Base-by-base conservation (phyloP, 2,113 vertebrate genomes). In the Amphiprion ocellaris region DNA sequence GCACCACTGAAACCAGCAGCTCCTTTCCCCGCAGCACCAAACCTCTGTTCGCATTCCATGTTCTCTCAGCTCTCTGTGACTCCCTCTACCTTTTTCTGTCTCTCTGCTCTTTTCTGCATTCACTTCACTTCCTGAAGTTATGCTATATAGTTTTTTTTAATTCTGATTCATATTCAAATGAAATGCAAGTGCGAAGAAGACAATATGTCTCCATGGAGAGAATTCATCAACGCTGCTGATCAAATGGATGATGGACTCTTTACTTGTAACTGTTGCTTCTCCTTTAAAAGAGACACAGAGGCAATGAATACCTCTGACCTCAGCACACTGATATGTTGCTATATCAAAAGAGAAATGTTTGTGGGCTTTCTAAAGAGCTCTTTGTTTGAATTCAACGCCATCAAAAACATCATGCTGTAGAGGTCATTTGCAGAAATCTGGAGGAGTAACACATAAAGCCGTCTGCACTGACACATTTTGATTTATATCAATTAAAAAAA, bases 1-100 rank as follows among this genome's bases (percentile, higher is more conserved):
- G 90, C 87, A 73, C 77, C 77, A 74, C 56, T 61, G 87, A 87
- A 85, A 91, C 82, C 79, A 79, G 39, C 76, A 55, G 71, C 77
- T 77, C 56, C 46, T 19, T 79, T 89, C 74, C 79, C 84, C 64
- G 81, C 78, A 81, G 81, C 77, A 30, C 33, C 58, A 56, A 77
- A 26, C 67, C 82, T 69, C 69, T 30, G 65, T 23, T 74, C 69
- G 52, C 74, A 73, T 63, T 50, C 12, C 1, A 46, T 14, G 37
- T 61, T 69, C 47, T 28, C 64, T 84, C 79, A 56, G 39, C 61
- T 30, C 41, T n/a, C 72, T 21, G 37, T 4, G 12, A 54, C 61
- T 71, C 28, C n/a, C 52, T 71, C 6, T 5, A 1, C 37, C 50
- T 39, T 17, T 30, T 39, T 30, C 0, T 30, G 41, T 26, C 63